These are phyloP conservation scores for Aythya baeri DNA, from an alignment of 2,113 vertebrate genomes.

Conservation along the genomic window DNA sequence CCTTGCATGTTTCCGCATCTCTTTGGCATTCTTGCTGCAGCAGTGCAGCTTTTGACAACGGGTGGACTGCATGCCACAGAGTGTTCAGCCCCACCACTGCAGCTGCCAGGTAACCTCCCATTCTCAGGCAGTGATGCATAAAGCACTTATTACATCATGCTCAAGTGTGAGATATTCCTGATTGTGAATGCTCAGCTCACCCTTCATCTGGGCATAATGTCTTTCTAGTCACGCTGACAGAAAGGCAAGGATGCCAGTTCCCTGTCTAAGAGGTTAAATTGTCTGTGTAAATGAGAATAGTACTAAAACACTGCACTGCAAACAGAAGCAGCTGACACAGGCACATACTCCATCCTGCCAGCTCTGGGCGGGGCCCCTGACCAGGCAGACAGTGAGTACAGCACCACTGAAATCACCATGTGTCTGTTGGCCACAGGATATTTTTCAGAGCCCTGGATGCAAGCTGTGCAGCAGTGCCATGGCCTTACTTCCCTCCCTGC, in stretches of 20 bases:
- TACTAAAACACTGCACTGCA: neutral
- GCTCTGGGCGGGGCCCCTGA: neutral
- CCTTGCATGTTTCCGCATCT: neutral
- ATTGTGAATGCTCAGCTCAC: neutral
- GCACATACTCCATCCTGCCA: neutral
- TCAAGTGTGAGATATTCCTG: neutral
- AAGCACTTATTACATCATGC: neutral
- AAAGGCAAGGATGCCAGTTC: neutral
- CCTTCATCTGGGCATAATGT: neutral
- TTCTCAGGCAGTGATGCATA: neutral
- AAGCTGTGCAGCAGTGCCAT: neutral
- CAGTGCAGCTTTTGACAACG: neutral
- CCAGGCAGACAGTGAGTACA: neutral
- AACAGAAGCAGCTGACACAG: slow-evolving; percentile 16
- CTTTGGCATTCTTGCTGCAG: neutral
- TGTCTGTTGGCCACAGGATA: neutral
- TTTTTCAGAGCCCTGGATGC: neutral
- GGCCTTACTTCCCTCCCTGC: neutral
- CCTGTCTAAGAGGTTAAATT: neutral
- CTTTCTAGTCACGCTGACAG: neutral
- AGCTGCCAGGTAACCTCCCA: neutral
- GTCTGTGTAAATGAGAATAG: neutral
- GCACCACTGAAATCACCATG: neutral
- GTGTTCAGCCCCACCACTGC: neutral
- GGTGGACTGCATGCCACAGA: neutral